Percentiles rank a stretch among this genome's conserved stretches.
Conservation (phyloP, 23 tunicate species). For the Aplidium turbinatum region DNA sequence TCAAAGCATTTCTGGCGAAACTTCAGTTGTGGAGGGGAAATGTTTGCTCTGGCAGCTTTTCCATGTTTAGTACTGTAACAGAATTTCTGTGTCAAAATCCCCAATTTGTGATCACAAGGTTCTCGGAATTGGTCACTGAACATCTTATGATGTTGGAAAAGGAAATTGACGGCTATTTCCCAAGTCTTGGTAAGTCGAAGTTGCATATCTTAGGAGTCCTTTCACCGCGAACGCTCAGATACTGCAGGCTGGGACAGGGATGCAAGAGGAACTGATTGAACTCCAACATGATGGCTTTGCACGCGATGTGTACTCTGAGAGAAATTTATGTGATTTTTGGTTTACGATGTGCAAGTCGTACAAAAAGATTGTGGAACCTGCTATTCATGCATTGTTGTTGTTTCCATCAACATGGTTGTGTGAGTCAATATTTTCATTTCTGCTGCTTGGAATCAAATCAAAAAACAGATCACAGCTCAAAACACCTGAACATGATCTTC, state of each 20-base stretch:
- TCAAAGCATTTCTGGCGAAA: constrained; percentile 32
- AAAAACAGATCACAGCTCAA: too few relatives aligned
- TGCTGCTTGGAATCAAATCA: too few relatives aligned
- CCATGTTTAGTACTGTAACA: constrained; percentile 24
- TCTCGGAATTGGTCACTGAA: constrained; percentile 39
- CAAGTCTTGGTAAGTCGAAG: constrained; percentile 27
- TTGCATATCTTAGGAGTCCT: constrained; percentile 44
- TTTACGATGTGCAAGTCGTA: too few relatives aligned
- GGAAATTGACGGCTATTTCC: constrained; percentile 46
- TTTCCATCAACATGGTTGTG: too few relatives aligned
- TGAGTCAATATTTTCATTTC: too few relatives aligned
- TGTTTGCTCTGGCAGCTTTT: constrained; percentile 23
- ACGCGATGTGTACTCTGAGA: constrained; percentile 5
- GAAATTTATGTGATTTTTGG: constrained; percentile 1
- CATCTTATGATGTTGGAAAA: constrained; percentile 41
- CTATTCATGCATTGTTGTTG: too few relatives aligned
- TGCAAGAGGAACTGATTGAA: constrained; percentile 22
- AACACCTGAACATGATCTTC: too few relatives aligned
- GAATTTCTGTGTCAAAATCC: constrained; percentile 25
- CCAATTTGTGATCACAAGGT: constrained; percentile 30
- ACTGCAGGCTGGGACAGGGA: constrained; percentile 12
- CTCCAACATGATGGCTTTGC: constrained; percentile 19
- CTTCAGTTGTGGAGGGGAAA: constrained; percentile 36
- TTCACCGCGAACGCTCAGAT: constrained; percentile 49
- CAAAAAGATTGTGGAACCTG: too few relatives aligned